Evolutionary conservation across 2,888 invertebrate species (phyloP), one percentile per base, ranked within the genome.

Genomic region (Crocallis elinguaria): DNA sequence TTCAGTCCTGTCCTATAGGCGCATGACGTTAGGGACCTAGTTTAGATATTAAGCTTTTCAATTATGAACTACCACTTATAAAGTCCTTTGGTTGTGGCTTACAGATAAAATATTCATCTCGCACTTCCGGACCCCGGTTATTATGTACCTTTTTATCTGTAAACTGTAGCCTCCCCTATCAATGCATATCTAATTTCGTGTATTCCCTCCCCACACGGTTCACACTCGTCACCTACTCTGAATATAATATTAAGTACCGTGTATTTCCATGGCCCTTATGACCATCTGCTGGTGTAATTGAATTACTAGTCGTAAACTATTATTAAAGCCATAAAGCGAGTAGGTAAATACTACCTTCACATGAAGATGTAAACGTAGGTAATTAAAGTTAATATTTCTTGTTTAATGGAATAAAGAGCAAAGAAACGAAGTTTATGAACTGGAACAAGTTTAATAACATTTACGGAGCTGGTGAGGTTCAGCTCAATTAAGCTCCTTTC

Each of bases 221-320:
- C n/a, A n/a, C n/a, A n/a, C n/a, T n/a, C n/a, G n/a, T n/a, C 55
- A 46, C 49, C 57, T 44, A 49, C 48, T 48, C 48, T 33, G 30
- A 56, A 35, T 39, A 38, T 16, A 11, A 45, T 45, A 33, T 30
- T 38, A 39, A 6, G 5, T 4, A 25, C 9, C n/a, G n/a, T n/a
- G 25, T 25, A n/a, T 25, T 25, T 3, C 9, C 27, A 29, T n/a
- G n/a, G 33, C 48, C 43, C 43, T 44, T 44, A 54, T 43, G 42
- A 51, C 49, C 60, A 64, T 60, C 60, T 64, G 60, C 43, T 45
- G 45, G 21, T 45, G 17, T 56, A 60, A 60, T 60, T 62, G 48
- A 58, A 58, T 54, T 48, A 49, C 32, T 19, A 33, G 30, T 39
- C 48, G 33, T 54, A 54, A 44, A 49, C 16, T 42, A 42, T 46